A percentile compares a stretch with the other conserved stretches of the same genome.
These are phyloP conservation scores for Noctilio leporinus DNA, from an alignment of 2,113 vertebrate genomes.

Conservation along the genomic window DNA sequence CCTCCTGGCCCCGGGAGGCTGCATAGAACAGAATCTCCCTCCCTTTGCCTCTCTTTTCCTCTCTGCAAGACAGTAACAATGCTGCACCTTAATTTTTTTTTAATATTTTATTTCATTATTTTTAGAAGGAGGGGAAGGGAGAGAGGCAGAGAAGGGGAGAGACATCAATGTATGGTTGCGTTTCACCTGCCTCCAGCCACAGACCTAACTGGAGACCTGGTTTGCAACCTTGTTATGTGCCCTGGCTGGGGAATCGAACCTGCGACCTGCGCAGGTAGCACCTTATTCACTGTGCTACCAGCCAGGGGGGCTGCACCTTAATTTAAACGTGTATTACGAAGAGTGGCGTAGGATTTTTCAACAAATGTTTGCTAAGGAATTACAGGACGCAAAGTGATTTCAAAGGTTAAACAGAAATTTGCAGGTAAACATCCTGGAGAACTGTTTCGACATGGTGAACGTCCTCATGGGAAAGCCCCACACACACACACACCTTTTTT, in stretches of 20 bases:
- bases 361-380: neutral
- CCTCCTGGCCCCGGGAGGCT: neutral
- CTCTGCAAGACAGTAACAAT: neutral
- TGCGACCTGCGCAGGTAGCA: too few species aligned
- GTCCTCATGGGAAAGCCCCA: neutral
- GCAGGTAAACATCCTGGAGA: neutral
- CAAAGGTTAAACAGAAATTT: neutral
- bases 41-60: neutral
- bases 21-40: neutral
- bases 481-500: too few species aligned
- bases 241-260: too few species aligned
- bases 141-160: too few species aligned
- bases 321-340: neutral
- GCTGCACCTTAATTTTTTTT: neutral
- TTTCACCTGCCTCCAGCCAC: too few species aligned
- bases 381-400: neutral
- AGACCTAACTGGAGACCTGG: too few species aligned
- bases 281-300: too few species aligned
- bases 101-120: too few species aligned
- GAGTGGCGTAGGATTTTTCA: neutral
- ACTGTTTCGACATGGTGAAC: neutral
- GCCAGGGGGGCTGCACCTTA: neutral
- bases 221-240: too few species aligned
- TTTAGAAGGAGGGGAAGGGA: too few species aligned
- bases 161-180: too few species aligned